Evolutionary conservation across 2,797 vertebrate genomes (phyloP).

Genomic region (Danionella dracula): DNA sequence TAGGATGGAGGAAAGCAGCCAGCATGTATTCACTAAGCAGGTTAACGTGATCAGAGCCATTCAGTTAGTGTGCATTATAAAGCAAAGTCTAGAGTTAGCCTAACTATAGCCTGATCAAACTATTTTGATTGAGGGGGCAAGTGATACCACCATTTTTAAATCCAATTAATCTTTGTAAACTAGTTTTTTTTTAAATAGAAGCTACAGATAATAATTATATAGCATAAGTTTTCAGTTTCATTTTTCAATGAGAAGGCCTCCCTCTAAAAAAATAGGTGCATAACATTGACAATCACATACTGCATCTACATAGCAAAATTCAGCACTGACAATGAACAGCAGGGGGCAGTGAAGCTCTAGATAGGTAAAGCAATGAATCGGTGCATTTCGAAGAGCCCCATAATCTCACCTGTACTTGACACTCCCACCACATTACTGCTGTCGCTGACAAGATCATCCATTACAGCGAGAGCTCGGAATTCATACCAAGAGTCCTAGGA

Average conservation of each 20-base stretch:
- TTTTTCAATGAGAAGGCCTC: background rate
- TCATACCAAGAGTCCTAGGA: slow-evolving; percentile 96
- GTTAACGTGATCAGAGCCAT: background rate
- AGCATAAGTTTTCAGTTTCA: no score
- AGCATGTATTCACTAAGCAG: slow-evolving; percentile 42
- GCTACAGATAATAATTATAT: background rate
- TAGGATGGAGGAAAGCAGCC: slow-evolving; percentile 41
- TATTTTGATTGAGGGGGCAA: background rate
- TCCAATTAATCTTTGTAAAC: no score
- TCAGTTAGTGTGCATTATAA: slow-evolving; percentile 12
- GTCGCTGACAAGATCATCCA: slow-evolving; percentile 98
- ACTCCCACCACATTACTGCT: slow-evolving; percentile 98
- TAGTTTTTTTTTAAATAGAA: background rate
- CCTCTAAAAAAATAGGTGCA: slow-evolving; percentile 28
- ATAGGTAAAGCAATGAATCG: slow-evolving; percentile 36
- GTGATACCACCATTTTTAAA: background rate
- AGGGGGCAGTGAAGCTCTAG: slow-evolving; percentile 39
- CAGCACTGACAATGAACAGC: slow-evolving; percentile 28
- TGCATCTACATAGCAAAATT: slow-evolving; percentile 1
- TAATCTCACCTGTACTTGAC: slow-evolving; percentile 88
- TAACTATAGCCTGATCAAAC: background rate
- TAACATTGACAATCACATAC: background rate
- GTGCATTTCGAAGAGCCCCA: slow-evolving; percentile 19
- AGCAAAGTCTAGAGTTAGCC: slow-evolving; percentile 1
- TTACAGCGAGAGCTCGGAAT: slow-evolving; percentile 95